These are phyloP conservation scores for Sympetrum striolatum DNA, from an alignment of 2,888 invertebrate species.

Conservation along the genomic window DNA sequence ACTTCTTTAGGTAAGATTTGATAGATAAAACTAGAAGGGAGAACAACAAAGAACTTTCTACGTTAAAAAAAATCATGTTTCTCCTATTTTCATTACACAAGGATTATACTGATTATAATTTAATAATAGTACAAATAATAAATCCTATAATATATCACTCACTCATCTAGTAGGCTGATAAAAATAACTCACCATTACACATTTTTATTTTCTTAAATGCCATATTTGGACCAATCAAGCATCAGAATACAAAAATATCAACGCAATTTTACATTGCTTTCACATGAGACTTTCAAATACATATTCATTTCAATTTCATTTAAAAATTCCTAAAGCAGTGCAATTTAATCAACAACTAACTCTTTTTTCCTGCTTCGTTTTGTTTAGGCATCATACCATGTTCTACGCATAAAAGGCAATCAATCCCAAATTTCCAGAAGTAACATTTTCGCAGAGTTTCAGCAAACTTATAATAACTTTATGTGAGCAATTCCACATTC, in stretches of 20 bases:
- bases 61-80: conserved; percentile 30
- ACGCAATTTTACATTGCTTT: not conserved
- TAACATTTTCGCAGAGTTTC: conserved; percentile 3
- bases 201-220: conserved; percentile 8
- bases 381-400: not conserved
- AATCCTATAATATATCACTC: conserved; percentile 27
- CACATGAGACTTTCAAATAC: not conserved
- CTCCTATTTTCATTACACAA: conserved; percentile 38
- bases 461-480: not conserved
- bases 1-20: conserved; percentile 11
- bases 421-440: conserved; percentile 10
- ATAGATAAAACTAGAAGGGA: conserved; percentile 14
- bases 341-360: conserved; percentile 22
- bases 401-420: conserved; percentile 6
- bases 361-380: not conserved
- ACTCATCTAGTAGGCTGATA: conserved; percentile 18
- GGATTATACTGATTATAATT: conserved; percentile 31
- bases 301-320: not conserved
- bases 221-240: conserved; percentile 21
- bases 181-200: conserved; percentile 35
- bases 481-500: not conserved
- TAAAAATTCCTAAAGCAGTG: conserved; percentile 23
- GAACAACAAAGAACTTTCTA: conserved; percentile 28
- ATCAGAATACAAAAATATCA: conserved; percentile 34
- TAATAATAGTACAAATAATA: conserved; percentile 37